Percentiles rank a stretch among this genome's conserved stretches.
These are phyloP conservation scores for Propithecus coquereli DNA, from an alignment of 2,113 vertebrate species.

Conservation along the genomic window DNA sequence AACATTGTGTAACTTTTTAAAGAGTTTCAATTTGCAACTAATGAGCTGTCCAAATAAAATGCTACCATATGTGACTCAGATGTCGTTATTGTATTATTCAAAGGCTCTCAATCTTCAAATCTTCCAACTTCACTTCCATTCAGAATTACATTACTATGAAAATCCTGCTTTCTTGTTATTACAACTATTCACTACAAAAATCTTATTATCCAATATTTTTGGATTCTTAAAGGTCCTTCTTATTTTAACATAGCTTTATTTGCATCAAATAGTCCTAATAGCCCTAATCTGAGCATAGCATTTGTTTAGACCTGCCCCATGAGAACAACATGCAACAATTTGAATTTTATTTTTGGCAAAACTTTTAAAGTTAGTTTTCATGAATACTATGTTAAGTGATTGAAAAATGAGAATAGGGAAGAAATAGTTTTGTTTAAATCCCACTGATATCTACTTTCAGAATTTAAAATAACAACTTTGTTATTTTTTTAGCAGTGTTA, in stretches of 20 bases:
- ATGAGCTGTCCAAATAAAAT: conserved; percentile 16
- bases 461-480: conserved; percentile 28
- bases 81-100: not conserved
- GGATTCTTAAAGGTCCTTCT: conserved; percentile 24
- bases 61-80: not conserved
- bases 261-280: not conserved
- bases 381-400: not conserved
- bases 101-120: not conserved
- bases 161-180: conserved; percentile 1
- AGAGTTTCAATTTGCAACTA: not conserved
- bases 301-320: conserved; percentile 6
- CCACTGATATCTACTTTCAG: not conserved
- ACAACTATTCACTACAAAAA: not conserved
- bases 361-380: not conserved
- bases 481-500: not conserved
- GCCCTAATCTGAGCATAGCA: not conserved
- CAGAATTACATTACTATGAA: not conserved
- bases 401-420: not conserved
- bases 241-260: not conserved
- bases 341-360: conserved; percentile 9
- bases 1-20: not conserved
- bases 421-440: not conserved
- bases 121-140: not conserved
- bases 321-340: not conserved
- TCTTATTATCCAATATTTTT: conserved; percentile 14